These are phyloP conservation scores for Brassicogethes aeneus DNA, from an alignment of 2,888 invertebrate species.

Conservation along the genomic window DNA sequence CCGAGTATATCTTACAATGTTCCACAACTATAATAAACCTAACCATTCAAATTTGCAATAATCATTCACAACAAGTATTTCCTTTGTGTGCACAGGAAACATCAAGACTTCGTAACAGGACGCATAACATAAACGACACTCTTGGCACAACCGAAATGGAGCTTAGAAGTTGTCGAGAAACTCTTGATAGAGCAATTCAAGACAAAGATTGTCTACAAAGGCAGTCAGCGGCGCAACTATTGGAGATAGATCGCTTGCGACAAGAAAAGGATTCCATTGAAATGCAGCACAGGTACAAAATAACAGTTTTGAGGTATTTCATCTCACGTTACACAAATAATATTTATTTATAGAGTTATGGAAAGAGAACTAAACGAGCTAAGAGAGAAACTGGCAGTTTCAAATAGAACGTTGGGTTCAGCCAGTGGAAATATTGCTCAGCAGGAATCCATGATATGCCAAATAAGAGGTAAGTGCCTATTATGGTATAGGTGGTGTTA, in stretches of 20 bases:
- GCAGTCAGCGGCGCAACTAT: slow-evolving; percentile 59
- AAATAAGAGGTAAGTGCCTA: slow-evolving; percentile 59
- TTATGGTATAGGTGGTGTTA: slow-evolving; percentile 48
- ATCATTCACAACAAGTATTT: too few species aligned
- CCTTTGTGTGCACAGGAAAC: too few species aligned
- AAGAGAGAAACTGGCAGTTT: slow-evolving; percentile 56
- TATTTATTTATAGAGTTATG: too few species aligned
- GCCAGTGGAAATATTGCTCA: slow-evolving; percentile 61
- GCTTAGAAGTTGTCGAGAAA: slow-evolving; percentile 55
- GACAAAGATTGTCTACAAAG: slow-evolving; percentile 70
- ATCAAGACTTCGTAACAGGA: slow-evolving; percentile 35
- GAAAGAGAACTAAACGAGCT: slow-evolving; percentile 64
- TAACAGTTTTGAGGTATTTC: too few species aligned
- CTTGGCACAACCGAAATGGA: slow-evolving; percentile 56
- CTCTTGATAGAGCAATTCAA: slow-evolving; percentile 51
- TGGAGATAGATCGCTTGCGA: slow-evolving; percentile 62
- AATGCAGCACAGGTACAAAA: slow-evolving; percentile 62
- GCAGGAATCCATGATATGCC: slow-evolving; percentile 58
- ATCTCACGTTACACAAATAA: too few species aligned
- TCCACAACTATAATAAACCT: too few species aligned
- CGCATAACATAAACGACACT: slow-evolving; percentile 50
- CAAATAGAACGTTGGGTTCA: slow-evolving; percentile 55
- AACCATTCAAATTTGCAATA: too few species aligned
- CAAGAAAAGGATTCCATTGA: slow-evolving; percentile 70
- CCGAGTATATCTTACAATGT: too few species aligned